Evolutionary conservation across 2,888 invertebrate genomes (phyloP).

Genomic region (Bombylius major): DNA sequence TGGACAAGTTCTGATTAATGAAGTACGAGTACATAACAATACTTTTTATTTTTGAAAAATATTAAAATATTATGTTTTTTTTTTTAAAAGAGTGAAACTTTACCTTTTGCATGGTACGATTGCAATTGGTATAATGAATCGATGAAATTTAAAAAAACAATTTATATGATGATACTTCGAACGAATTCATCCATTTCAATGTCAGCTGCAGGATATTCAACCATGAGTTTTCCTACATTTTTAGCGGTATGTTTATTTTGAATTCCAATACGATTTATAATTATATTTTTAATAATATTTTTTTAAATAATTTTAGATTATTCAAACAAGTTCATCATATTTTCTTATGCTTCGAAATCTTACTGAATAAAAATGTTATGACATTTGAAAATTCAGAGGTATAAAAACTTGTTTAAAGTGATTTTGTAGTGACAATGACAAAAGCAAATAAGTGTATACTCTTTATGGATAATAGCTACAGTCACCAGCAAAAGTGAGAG

Average conservation of each 20-base stretch:
- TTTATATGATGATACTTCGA: conserved; percentile 25
- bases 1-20: neutral
- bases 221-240: conserved; percentile 23
- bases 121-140: conserved; percentile 27
- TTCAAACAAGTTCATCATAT: conserved; percentile 9
- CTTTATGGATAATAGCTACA: too few relatives aligned
- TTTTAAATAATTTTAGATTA: conserved; percentile 3
- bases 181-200: conserved; percentile 18
- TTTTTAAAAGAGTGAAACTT: conserved; percentile 21
- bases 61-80: neutral
- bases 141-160: conserved; percentile 20
- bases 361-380: neutral
- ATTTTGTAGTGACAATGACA: too few relatives aligned
- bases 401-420: too few relatives aligned
- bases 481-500: too few relatives aligned
- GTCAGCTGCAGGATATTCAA: conserved; percentile 25
- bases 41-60: neutral
- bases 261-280: neutral
- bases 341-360: conserved; percentile 6
- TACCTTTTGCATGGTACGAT: conserved; percentile 23
- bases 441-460: too few relatives aligned
- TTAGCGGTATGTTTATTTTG: conserved; percentile 16
- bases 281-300: neutral
- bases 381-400: too few relatives aligned
- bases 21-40: neutral